phyloP scores from a whole-genome alignment of 1,140 invertebrate genomes.

The Gryllus bimaculatus region DNA sequence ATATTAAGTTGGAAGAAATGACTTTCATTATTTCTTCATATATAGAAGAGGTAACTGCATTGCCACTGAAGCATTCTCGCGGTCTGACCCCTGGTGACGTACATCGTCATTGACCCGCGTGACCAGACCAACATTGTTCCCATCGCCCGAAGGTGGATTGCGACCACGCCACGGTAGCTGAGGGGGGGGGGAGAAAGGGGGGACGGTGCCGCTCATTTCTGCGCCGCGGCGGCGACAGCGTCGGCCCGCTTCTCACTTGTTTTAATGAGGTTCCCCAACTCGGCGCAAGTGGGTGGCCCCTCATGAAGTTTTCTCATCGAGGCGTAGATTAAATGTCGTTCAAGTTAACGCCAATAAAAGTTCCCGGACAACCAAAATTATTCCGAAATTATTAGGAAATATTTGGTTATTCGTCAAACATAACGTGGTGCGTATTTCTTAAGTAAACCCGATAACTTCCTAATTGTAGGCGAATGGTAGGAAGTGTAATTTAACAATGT shows the following conservation, averaged over 20 bases:
- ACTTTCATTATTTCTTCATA: too few species aligned
- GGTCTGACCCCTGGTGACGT: too few species aligned
- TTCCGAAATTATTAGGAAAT: background rate
- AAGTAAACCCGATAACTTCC: background rate
- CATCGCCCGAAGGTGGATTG: background rate
- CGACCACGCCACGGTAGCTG: background rate
- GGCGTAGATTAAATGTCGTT: conserved; percentile 4
- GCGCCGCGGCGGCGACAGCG: background rate
- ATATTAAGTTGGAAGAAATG: too few species aligned
- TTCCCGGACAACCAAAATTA: background rate
- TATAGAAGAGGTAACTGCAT: too few species aligned
- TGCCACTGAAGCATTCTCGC: too few species aligned
- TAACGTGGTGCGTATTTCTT: background rate
- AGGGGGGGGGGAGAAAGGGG: background rate
- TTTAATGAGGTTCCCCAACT: background rate
- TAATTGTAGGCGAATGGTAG: background rate
- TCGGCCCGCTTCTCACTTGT: background rate
- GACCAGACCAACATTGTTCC: too few species aligned
- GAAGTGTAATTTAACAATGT: background rate
- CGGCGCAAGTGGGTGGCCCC: background rate
- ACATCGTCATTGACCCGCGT: too few species aligned
- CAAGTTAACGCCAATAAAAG: background rate
- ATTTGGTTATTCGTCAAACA: background rate
- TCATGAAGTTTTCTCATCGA: background rate
- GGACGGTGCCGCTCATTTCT: background rate